phyloP scores from a whole-genome alignment of 2,888 invertebrate genomes.

The Pecten maximus region DNA sequence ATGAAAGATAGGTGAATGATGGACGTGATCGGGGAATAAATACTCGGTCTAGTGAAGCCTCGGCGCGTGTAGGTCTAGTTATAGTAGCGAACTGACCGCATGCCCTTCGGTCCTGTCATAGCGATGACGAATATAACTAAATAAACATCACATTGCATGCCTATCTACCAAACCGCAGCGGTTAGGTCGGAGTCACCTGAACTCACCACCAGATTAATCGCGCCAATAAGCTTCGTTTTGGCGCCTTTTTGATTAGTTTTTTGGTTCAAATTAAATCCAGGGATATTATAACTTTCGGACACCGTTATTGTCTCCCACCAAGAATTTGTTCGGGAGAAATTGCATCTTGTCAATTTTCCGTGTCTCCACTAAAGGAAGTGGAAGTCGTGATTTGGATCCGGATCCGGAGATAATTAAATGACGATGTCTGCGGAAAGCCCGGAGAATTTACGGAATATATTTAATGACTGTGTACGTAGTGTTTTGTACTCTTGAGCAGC shows the following conservation, averaged over 20 bases:
- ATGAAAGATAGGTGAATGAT: neutral
- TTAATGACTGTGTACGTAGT: neutral
- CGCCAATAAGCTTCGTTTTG: neutral
- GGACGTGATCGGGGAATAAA: neutral
- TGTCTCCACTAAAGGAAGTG: neutral
- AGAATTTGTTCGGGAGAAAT: neutral
- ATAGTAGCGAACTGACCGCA: neutral
- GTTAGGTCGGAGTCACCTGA: neutral
- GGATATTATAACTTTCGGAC: neutral
- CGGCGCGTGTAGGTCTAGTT: neutral
- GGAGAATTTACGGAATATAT: neutral
- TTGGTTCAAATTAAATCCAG: neutral
- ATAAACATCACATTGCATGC: neutral
- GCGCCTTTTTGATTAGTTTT: neutral
- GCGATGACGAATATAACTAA: neutral
- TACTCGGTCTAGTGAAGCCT: neutral
- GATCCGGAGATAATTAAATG: neutral
- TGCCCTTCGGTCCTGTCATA: neutral
- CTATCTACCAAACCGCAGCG: neutral
- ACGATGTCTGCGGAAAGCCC: neutral
- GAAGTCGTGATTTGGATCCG: neutral
- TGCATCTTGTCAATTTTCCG: neutral
- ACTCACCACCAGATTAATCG: neutral
- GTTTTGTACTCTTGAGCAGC: neutral
- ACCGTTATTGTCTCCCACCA: neutral